Base-by-base conservation (phyloP, 2,797 vertebrate species). In the Poecilia wingei region DNA sequence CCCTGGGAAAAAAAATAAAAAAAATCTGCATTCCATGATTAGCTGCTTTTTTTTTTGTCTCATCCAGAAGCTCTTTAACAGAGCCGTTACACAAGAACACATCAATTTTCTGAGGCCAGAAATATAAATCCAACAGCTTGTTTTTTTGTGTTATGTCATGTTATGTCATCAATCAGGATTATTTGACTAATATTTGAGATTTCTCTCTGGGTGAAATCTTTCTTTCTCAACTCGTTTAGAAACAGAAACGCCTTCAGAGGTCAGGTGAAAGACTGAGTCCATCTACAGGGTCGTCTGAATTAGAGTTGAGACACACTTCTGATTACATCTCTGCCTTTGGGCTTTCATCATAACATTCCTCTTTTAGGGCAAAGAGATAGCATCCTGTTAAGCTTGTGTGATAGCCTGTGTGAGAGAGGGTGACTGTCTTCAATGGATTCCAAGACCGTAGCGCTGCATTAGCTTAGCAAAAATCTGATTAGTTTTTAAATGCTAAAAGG, bases 221-320 rank as follows among this genome's bases (percentile, higher is more conserved):
- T 4, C 8, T 55, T 57, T 47, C 22, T 47, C 74, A 51, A 22
- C 28, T 51, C 12, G 46, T 18, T 13, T 12, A 2, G 53, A 16
- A 36, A 5, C 22, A 4, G 41, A 41, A 0, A 45, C 57, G 41
- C 31, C 49, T 47, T 68, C 70, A 74, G 55, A 49, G 36, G 49
- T 78, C 81, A 89, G 31, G 41, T 61, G 55, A 75, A 59, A 46
- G 9, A 33, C 43, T 12, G 33, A 39, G 36, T 36, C 49, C 53
- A 41, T 81, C 82, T 12, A 5, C 84, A 89, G 89, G 86, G 82
- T 91, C 72, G 76, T 87, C 89, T 86, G 86, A 91, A 89, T 88
- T 76, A 41, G 55, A 20, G 36, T 49, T 36, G 79, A 74, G 91
- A 87, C 81, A 73, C 85, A 45, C 59, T 75, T 85, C 55, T 79